phyloP scores from a whole-genome alignment of 2,888 invertebrate species.

The Ophion ellenae region DNA sequence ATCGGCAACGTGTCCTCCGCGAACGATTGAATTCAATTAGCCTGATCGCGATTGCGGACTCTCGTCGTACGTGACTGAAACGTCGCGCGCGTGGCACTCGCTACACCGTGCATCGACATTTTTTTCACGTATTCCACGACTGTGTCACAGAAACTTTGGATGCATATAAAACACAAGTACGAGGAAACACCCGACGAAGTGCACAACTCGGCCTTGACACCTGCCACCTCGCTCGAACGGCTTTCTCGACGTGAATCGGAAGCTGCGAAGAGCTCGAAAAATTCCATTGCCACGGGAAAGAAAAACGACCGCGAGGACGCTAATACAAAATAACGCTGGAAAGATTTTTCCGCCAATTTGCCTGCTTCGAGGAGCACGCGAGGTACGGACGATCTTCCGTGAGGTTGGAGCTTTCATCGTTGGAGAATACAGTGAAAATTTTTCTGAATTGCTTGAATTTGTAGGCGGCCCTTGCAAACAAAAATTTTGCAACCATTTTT shows the following conservation, averaged over 20 bases:
- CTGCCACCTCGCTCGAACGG: constrained; percentile 5
- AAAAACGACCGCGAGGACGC: constrained; percentile 5
- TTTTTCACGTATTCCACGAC: constrained; percentile 34
- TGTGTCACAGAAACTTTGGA: constrained; percentile 74
- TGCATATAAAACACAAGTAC: constrained; percentile 75
- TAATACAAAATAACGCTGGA: neutral
- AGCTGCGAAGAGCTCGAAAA: constrained; percentile 15
- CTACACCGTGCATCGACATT: constrained; percentile 9
- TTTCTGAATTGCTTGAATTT: neutral
- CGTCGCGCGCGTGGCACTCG: neutral
- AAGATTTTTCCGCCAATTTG: neutral
- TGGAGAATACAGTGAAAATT: neutral
- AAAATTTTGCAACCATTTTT: no score
- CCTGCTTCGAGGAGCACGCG: neutral
- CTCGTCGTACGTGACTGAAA: constrained; percentile 8
- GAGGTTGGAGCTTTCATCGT: neutral
- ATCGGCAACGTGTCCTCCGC: neutral
- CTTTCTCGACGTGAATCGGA: constrained; percentile 2
- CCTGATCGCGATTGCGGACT: neutral
- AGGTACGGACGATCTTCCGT: neutral
- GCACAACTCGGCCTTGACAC: constrained; percentile 25
- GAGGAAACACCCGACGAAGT: constrained; percentile 56
- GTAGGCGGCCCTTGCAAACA: no score
- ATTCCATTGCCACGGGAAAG: neutral
- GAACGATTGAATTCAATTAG: constrained; percentile 36